Conservation (phyloP, 2,113 vertebrate species). For the Clupea harengus region DNA sequence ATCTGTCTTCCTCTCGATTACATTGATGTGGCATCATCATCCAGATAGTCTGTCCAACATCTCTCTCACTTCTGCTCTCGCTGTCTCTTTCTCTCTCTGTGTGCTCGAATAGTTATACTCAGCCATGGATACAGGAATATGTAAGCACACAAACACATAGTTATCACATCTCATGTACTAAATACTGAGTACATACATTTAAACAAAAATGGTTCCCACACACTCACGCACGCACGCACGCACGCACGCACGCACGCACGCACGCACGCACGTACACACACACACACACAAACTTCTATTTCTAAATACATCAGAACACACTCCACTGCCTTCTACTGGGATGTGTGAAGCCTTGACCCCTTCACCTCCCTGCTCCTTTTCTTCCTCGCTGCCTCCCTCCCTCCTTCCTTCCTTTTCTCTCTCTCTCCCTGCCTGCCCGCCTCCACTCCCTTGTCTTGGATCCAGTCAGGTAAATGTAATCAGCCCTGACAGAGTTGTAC, state of each 20-base stretch:
- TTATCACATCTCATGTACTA: too few relatives aligned
- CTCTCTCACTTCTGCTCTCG: too few relatives aligned
- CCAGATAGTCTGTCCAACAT: too few relatives aligned
- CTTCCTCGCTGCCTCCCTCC: constrained; percentile 26
- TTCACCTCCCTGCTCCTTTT: neutral
- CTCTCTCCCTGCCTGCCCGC: neutral
- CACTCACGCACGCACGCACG: neutral
- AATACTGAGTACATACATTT: too few relatives aligned
- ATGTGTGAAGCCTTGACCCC: neutral
- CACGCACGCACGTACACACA: too few relatives aligned
- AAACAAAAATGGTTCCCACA: neutral
- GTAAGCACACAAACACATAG: too few relatives aligned
- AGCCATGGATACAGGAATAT: too few relatives aligned
- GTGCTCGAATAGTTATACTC: too few relatives aligned
- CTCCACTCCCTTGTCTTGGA: neutral
- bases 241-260: neutral
- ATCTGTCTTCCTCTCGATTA: too few relatives aligned
- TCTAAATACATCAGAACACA: neutral
- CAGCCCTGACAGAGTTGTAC: constrained; percentile 42
- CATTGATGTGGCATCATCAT: too few relatives aligned
- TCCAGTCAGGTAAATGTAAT: constrained; percentile 51
- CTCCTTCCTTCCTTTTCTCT: neutral
- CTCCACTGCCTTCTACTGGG: neutral
- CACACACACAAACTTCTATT: constrained; percentile 10
- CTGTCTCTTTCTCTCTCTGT: too few relatives aligned